Evolutionary conservation across 1,140 invertebrate genomes (phyloP).

Genomic region (Chrysomallon squamiferum): DNA sequence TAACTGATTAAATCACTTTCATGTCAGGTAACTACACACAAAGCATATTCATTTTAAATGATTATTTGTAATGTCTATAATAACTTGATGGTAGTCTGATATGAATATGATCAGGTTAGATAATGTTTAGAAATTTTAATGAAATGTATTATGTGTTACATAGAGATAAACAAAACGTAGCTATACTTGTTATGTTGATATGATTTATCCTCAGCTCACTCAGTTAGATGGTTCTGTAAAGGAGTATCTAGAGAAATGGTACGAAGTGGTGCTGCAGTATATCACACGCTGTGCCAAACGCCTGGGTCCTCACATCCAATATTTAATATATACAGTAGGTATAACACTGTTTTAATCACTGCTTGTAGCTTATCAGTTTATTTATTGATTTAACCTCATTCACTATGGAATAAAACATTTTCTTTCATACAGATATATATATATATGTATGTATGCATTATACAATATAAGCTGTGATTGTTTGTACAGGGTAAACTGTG

Average conservation of each 20-base stretch:
- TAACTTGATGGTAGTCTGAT: too few species aligned
- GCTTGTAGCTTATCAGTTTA: neutral
- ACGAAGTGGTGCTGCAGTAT: conserved; percentile 22
- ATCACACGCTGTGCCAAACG: conserved; percentile 18
- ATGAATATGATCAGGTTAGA: too few species aligned
- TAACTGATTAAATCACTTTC: too few species aligned
- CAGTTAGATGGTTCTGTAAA: conserved; percentile 24
- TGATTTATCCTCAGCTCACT: conserved; percentile 16
- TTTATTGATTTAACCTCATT: neutral
- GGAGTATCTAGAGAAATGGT: conserved; percentile 27
- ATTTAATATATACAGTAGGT: conserved; percentile 20
- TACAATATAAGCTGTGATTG: neutral
- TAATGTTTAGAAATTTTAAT: too few species aligned
- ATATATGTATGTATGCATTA: neutral
- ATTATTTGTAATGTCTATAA: too few species aligned
- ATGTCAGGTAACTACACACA: too few species aligned
- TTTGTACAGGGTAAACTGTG: neutral
- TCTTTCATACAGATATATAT: neutral
- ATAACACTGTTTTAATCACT: neutral
- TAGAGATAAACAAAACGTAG: too few species aligned
- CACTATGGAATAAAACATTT: neutral
- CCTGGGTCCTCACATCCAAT: conserved; percentile 5
- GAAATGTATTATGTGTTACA: too few species aligned
- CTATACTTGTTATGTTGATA: too few species aligned
- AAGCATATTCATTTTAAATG: too few species aligned